A percentile compares a stretch with the other conserved stretches of the same genome.
These are phyloP conservation scores for Microplitis mediator DNA, from an alignment of 1,140 invertebrate species.

Conservation along the genomic window DNA sequence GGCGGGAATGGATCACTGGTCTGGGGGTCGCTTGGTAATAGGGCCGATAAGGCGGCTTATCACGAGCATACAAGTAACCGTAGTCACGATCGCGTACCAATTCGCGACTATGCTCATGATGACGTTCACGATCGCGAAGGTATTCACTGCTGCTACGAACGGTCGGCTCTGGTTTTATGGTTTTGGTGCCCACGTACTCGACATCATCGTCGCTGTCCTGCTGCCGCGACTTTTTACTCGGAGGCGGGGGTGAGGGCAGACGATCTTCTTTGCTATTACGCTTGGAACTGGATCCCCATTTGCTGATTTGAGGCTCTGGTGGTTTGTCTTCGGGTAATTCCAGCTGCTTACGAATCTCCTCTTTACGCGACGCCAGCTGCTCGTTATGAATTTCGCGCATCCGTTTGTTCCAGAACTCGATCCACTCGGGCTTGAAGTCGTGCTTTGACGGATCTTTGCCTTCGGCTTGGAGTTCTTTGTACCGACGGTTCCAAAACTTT, in stretches of 20 bases:
- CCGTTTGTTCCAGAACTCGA: conserved; percentile 78
- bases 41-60: conserved; percentile 43
- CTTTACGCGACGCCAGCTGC: conserved; percentile 67
- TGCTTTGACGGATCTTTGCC: conserved; percentile 77
- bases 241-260: conserved; percentile 24
- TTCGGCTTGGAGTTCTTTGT: conserved; percentile 78
- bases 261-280: conserved; percentile 27
- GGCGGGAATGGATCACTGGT: conserved; percentile 30
- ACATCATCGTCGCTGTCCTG: conserved; percentile 59
- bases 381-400: conserved; percentile 78
- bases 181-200: conserved; percentile 54
- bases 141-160: conserved; percentile 2
- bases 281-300: conserved; percentile 15
- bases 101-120: not conserved
- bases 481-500: conserved; percentile 80
- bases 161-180: conserved; percentile 38
- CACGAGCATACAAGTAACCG: conserved; percentile 42
- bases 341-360: conserved; percentile 64
- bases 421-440: conserved; percentile 88
- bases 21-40: conserved; percentile 33
- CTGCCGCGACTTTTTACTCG: conserved; percentile 42
- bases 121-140: not conserved
- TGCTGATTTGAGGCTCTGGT: conserved; percentile 35
- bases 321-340: conserved; percentile 59
- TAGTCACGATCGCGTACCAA: conserved; percentile 22